phyloP scores from a whole-genome alignment of 2,888 invertebrate species.

The Drosophila engyochracea region DNA sequence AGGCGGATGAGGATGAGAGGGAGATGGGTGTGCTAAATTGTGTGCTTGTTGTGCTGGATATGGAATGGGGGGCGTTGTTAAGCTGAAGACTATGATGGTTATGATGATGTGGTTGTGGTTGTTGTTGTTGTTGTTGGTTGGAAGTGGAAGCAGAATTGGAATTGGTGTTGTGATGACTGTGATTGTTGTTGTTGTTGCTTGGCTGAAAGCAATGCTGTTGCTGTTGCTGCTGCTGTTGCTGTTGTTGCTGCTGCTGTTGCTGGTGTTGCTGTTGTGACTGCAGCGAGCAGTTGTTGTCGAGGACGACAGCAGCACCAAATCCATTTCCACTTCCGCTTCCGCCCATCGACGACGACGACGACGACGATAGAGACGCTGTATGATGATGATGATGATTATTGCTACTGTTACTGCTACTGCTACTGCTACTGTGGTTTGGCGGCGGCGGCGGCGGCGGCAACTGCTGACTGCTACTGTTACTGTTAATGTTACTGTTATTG shows the following conservation, averaged over 20 bases:
- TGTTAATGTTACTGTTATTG: slow-evolving; percentile 51
- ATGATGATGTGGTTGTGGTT: slow-evolving; percentile 47
- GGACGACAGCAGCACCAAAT: slow-evolving; percentile 63
- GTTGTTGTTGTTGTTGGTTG: slow-evolving; percentile 76
- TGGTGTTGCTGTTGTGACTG: slow-evolving; percentile 56
- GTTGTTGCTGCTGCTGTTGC: slow-evolving; percentile 55
- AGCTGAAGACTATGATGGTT: slow-evolving; percentile 58
- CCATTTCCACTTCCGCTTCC: slow-evolving; percentile 79
- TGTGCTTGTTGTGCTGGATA: slow-evolving; percentile 53
- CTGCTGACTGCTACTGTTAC: slow-evolving; percentile 54
- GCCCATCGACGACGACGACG: slow-evolving; percentile 50
- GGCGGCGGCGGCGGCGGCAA: too few species aligned
- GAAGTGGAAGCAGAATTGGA: slow-evolving; percentile 84
- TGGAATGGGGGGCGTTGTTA: slow-evolving; percentile 45
- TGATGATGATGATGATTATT: slow-evolving; percentile 74
- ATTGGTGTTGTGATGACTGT: slow-evolving; percentile 66
- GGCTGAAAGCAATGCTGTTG: slow-evolving; percentile 51
- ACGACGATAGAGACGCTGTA: slow-evolving; percentile 42
- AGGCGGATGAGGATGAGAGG: slow-evolving; percentile 9
- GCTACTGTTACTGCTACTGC: slow-evolving; percentile 63
- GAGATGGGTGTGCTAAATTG: slow-evolving; percentile 43
- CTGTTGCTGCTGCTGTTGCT: slow-evolving; percentile 43
- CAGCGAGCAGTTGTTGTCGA: slow-evolving; percentile 44
- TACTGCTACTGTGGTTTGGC: slow-evolving; percentile 27
- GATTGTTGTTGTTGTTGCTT: slow-evolving; percentile 60